These are phyloP conservation scores for Stegodyphus dumicola DNA, from an alignment of 1,140 invertebrate genomes.

Conservation along the genomic window DNA sequence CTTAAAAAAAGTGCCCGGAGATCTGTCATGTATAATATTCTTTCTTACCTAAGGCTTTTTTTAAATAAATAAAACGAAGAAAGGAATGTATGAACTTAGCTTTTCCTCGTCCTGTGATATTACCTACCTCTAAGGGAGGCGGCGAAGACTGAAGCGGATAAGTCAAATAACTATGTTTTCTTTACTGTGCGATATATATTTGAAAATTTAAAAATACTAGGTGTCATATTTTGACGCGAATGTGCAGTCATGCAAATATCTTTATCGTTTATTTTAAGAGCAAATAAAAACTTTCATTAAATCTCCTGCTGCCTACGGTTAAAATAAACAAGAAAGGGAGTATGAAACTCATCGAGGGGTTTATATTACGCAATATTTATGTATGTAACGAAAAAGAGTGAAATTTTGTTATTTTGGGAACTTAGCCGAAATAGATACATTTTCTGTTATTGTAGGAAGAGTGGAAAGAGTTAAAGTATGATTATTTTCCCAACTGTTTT, in stretches of 20 bases:
- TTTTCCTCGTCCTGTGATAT: too few species aligned
- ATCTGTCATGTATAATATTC: conserved; percentile 12
- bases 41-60: not conserved
- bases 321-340: conserved; percentile 31
- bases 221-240: not conserved
- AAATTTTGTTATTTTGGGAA: too few species aligned
- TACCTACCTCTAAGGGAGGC: too few species aligned
- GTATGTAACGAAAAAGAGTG: not conserved
- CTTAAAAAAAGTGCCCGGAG: not conserved
- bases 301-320: conserved; percentile 18
- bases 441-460: too few species aligned
- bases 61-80: not conserved
- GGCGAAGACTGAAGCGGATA: too few species aligned
- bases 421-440: too few species aligned
- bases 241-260: not conserved
- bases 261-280: not conserved
- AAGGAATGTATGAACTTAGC: too few species aligned
- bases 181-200: conserved; percentile 1
- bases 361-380: conserved; percentile 20
- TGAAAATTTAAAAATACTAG: not conserved
- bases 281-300: conserved; percentile 35
- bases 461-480: too few species aligned
- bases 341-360: conserved; percentile 6
- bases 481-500: too few species aligned
- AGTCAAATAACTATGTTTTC: not conserved